These are phyloP conservation scores for Caenorhabditis sp. DNA, from an alignment of 2,888 invertebrate species.

Conservation along the genomic window DNA sequence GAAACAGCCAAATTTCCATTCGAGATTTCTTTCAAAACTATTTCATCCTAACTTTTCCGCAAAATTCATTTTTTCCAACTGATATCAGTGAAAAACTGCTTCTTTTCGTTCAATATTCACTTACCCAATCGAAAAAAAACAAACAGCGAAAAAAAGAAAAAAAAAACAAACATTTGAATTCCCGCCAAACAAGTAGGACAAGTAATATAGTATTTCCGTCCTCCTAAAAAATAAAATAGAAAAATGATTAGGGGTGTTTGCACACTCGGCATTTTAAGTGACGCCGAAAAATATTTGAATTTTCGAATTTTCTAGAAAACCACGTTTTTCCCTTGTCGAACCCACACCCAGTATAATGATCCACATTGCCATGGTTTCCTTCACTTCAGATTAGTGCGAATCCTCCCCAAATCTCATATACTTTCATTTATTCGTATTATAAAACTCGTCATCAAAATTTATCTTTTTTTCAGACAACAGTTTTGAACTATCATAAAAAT, in stretches of 20 bases:
- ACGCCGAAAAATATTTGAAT: conserved; percentile 20
- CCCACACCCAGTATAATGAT: background rate
- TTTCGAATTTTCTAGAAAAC: conserved; percentile 10
- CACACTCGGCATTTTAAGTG: conserved; percentile 2
- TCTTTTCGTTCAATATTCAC: too few species aligned
- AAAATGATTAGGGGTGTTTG: background rate
- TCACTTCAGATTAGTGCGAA: background rate
- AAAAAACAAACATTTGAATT: too few species aligned
- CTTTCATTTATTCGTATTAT: background rate
- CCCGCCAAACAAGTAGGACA: too few species aligned
- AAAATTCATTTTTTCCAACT: too few species aligned
- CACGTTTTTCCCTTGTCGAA: background rate
- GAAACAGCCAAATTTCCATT: too few species aligned
- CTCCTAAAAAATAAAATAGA: background rate
- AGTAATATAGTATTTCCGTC: too few species aligned
- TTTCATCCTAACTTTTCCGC: too few species aligned
- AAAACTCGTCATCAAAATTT: background rate
- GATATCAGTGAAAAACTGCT: too few species aligned
- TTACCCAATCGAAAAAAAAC: too few species aligned
- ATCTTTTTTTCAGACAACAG: background rate
- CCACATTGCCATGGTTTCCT: conserved; percentile 1
- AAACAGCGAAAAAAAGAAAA: background rate
- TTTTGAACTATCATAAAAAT: background rate
- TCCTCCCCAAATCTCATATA: background rate
- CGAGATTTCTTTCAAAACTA: too few species aligned